Evolutionary conservation across 2,797 vertebrate species (phyloP).

Genomic region (Chaunax sp.): DNA sequence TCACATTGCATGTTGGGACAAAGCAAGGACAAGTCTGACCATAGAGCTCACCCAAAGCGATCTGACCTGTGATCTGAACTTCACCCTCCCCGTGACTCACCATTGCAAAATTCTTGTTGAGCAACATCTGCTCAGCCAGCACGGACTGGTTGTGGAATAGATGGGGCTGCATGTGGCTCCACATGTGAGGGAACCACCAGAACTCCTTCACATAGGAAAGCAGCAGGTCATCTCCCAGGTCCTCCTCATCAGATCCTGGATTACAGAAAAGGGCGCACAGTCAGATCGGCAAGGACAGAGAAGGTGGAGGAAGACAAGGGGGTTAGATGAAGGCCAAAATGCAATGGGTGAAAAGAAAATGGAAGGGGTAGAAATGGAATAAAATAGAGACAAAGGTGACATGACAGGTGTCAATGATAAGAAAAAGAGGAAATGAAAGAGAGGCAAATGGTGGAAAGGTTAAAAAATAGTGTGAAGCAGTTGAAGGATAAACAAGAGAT

Average conservation of each 20-base stretch:
- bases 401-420: slow-evolving; percentile 27
- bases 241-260: slow-evolving; percentile 95
- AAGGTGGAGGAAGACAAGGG: background rate
- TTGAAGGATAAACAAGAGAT: slow-evolving; percentile 6
- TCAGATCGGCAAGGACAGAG: background rate
- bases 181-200: slow-evolving; percentile 98
- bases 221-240: slow-evolving; percentile 95
- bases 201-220: slow-evolving; percentile 95
- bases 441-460: slow-evolving; percentile 16
- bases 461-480: slow-evolving; percentile 26
- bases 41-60: no score
- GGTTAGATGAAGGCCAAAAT: slow-evolving; percentile 5
- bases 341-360: slow-evolving; percentile 33
- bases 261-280: background rate
- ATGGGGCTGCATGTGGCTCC: slow-evolving; percentile 96
- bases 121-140: slow-evolving; percentile 97
- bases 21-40: no score
- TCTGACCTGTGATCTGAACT: no score
- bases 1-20: no score
- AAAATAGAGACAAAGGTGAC: slow-evolving; percentile 36
- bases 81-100: slow-evolving; percentile 66
- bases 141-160: slow-evolving; percentile 99
- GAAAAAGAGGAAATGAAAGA: slow-evolving; percentile 56
- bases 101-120: slow-evolving; percentile 98
- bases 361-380: slow-evolving; percentile 44